Evolutionary conservation across 2,797 vertebrate species (phyloP).

Genomic region (Gorsachius magnificus): DNA sequence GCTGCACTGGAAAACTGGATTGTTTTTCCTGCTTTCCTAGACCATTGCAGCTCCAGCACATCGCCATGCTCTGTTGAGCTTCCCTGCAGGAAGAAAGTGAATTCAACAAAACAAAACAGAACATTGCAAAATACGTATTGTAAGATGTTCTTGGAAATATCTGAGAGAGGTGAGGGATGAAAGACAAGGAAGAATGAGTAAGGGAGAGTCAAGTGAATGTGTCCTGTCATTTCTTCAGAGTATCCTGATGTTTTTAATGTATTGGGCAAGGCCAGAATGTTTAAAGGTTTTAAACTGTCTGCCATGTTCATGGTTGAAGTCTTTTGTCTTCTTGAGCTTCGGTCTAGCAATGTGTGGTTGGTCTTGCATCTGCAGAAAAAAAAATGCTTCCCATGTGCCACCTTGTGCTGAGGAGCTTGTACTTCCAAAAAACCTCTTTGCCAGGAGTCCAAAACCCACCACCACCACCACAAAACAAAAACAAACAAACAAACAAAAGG

Average conservation of each 20-base stretch:
- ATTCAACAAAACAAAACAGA: not conserved
- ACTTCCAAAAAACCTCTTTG: not conserved
- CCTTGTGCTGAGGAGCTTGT: not conserved
- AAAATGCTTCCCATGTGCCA: not conserved
- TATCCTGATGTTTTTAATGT: not conserved
- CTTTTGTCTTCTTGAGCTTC: not conserved
- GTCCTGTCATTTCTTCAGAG: not conserved
- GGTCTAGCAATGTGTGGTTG: not conserved
- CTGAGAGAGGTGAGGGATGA: not conserved
- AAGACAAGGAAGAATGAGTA: not conserved
- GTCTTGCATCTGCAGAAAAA: not conserved
- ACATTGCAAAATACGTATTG: not conserved
- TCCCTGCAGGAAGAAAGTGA: not conserved
- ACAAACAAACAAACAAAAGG: not conserved
- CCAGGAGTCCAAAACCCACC: not conserved
- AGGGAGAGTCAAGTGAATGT: not conserved
- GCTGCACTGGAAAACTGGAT: not conserved
- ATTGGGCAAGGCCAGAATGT: not conserved
- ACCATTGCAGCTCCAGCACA: not conserved
- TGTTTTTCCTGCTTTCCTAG: not conserved
- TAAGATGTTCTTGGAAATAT: not conserved
- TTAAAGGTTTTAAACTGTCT: not conserved
- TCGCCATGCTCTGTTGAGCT: not conserved
- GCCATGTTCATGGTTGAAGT: not conserved
- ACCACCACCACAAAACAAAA: not conserved